Evolutionary conservation across 2,797 vertebrate species (phyloP), one percentile per base, ranked within the genome.

Genomic region (Xiphophorus birchmanni): DNA sequence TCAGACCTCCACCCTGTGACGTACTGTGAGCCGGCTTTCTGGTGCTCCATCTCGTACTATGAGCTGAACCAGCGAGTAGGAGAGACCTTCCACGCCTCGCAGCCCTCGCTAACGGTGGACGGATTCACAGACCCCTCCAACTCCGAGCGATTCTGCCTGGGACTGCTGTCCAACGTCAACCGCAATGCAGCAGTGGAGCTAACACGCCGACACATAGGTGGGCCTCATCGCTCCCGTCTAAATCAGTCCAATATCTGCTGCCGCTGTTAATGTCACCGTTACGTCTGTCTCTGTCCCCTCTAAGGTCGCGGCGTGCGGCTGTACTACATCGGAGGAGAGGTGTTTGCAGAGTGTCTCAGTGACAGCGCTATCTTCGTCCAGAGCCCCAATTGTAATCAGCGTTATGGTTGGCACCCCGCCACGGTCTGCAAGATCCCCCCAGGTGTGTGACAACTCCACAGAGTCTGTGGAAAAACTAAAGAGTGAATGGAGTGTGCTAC

Each of bases 21-120:
- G 29, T 99, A 99, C 95, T 99, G 98, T 8, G 99, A 99, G 94
- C 99, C 98, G 0, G 98, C 98, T 7, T 99, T 99, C 94, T 99
- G 99, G 99, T 99, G 99, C 93, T 99, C 98, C 2, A 99, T 99
- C 78, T 99, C 98, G 65, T 99, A 99, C 95, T 99, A 99, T 0
- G 99, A 99, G 92, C 95, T 99, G 87, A 99, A 99, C 96, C 99
- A 99, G 95, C 96, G 99, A 1, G 99, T 99, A 2, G 99, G 99
- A 5, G 99, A 99, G 96, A 99, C 98, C 0, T 99, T 99, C 95
- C 98, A 99, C 0, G 99, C 99, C 73, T 99, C 99, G 0, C 99
- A 99, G 92, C 99, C 99, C 8, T 99, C 98, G 2, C 97, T 99
- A 95, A 99, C 99, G 0, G 99, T 99, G 86, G 99, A 99, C 0